A percentile compares a stretch with the other conserved stretches of the same genome.
These are phyloP conservation scores for Drosophila colorata DNA, from an alignment of 2,888 invertebrate species.

Conservation along the genomic window DNA sequence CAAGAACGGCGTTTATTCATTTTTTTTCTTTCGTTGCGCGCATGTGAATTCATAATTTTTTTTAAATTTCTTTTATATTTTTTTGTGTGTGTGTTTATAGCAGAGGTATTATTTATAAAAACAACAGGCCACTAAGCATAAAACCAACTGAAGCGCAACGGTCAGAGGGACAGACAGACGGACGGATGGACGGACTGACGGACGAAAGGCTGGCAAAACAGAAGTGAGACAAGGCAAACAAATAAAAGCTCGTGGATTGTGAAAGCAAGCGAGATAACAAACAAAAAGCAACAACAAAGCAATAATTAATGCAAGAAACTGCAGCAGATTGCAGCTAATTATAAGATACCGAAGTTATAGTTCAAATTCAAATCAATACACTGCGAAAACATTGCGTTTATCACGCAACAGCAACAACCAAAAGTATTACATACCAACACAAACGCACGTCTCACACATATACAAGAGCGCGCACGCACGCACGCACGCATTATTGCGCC, in stretches of 20 bases:
- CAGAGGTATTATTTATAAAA: conserved; percentile 22
- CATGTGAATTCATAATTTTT: conserved; percentile 27
- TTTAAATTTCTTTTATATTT: neutral
- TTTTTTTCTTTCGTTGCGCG: conserved; percentile 21
- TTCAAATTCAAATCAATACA: conserved; percentile 48
- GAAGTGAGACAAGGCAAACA: conserved; percentile 5
- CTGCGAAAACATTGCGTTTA: conserved; percentile 22
- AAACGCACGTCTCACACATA: conserved; percentile 11
- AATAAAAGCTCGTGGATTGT: conserved; percentile 41
- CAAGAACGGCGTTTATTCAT: conserved; percentile 27
- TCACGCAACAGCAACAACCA: conserved; percentile 47
- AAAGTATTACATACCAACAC: conserved; percentile 48
- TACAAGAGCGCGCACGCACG: conserved; percentile 26
- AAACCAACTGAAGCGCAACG: conserved; percentile 65
- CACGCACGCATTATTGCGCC: conserved; percentile 37
- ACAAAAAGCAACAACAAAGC: conserved; percentile 31
- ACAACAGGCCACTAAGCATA: conserved; percentile 19
- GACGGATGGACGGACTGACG: conserved; percentile 30
- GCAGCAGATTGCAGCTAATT: conserved; percentile 21
- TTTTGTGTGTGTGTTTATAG: conserved; percentile 6
- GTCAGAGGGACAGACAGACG: conserved; percentile 7
- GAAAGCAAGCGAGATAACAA: conserved; percentile 49
- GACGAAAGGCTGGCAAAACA: conserved; percentile 11
- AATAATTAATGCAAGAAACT: conserved; percentile 35
- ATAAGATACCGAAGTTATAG: conserved; percentile 16